Evolutionary conservation across 2,797 vertebrate genomes (phyloP).

Genomic region (Paedocypris micromegethes): DNA sequence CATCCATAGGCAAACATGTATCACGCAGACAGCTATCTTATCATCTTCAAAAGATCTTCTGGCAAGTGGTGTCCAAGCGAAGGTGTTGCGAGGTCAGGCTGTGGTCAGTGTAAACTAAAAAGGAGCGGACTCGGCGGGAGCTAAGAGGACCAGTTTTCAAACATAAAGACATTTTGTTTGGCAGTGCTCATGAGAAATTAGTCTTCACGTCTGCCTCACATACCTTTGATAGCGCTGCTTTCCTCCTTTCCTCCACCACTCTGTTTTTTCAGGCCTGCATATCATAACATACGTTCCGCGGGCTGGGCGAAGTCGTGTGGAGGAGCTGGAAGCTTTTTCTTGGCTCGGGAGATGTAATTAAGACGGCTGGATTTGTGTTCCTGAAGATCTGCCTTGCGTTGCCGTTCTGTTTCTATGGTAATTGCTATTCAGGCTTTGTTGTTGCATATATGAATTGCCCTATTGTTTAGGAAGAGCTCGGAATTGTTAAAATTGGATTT

Average conservation of each 20-base stretch:
- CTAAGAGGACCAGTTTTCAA: slow-evolving; percentile 51
- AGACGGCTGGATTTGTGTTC: slow-evolving; percentile 3
- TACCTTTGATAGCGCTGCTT: slow-evolving; percentile 47
- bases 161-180: slow-evolving; percentile 63
- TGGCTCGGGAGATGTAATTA: slow-evolving; percentile 18
- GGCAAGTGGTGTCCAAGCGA: slow-evolving; percentile 1
- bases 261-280: slow-evolving; percentile 33
- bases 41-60: slow-evolving; percentile 33
- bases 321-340: slow-evolving; percentile 30
- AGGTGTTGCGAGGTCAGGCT: slow-evolving; percentile 22
- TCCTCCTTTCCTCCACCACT: slow-evolving; percentile 27
- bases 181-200: slow-evolving; percentile 56
- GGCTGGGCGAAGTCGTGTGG: slow-evolving; percentile 4
- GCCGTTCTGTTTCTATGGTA: not conserved
- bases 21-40: not conserved
- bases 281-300: slow-evolving; percentile 33
- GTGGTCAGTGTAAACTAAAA: slow-evolving; percentile 34
- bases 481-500: not conserved
- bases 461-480: not conserved
- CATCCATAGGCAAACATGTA: not conserved
- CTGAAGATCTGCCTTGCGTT: not conserved
- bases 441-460: not conserved
- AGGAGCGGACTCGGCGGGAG: slow-evolving; percentile 24
- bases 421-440: not conserved
- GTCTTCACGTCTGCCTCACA: slow-evolving; percentile 42